A percentile compares a stretch with the other conserved stretches of the same genome.
These are phyloP conservation scores for Dolichomitus sp. DNA, from an alignment of 2,888 invertebrate genomes.

Conservation along the genomic window DNA sequence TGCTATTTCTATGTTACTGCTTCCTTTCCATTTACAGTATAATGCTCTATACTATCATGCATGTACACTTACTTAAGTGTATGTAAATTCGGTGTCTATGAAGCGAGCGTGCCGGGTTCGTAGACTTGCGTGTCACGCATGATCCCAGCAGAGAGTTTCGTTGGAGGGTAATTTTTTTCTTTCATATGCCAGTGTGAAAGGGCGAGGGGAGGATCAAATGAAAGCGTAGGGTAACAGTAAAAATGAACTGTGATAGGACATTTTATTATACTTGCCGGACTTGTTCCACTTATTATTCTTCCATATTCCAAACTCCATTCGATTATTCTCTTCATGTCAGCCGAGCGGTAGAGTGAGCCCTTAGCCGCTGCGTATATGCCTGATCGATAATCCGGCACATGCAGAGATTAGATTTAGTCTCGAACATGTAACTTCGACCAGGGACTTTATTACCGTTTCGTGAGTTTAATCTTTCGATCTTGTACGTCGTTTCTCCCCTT, in stretches of 20 bases:
- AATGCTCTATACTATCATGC: neutral
- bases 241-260: conserved; percentile 35
- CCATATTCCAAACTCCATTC: neutral
- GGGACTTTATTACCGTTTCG: conserved; percentile 43
- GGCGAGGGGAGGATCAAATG: neutral
- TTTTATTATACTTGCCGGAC: conserved; percentile 64
- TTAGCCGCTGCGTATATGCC: conserved; percentile 7
- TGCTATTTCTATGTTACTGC: conserved; percentile 49
- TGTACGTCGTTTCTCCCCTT: conserved; percentile 11
- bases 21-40: conserved; percentile 1
- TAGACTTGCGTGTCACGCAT: conserved; percentile 54
- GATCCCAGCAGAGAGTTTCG: conserved; percentile 36
- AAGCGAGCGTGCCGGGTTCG: conserved; percentile 14
- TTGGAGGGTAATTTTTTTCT: conserved; percentile 37
- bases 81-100: conserved; percentile 34
- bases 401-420: conserved; percentile 55
- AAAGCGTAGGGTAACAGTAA: conserved; percentile 16
- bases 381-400: conserved; percentile 59
- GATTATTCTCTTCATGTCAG: conserved; percentile 21
- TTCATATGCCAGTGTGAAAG: conserved; percentile 25
- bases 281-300: conserved; percentile 39
- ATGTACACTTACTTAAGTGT: neutral
- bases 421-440: conserved; percentile 17
- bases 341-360: neutral
- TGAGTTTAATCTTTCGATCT: conserved; percentile 42